Conservation (phyloP, 2,888 invertebrate genomes). For the Xylota segnis region DNA sequence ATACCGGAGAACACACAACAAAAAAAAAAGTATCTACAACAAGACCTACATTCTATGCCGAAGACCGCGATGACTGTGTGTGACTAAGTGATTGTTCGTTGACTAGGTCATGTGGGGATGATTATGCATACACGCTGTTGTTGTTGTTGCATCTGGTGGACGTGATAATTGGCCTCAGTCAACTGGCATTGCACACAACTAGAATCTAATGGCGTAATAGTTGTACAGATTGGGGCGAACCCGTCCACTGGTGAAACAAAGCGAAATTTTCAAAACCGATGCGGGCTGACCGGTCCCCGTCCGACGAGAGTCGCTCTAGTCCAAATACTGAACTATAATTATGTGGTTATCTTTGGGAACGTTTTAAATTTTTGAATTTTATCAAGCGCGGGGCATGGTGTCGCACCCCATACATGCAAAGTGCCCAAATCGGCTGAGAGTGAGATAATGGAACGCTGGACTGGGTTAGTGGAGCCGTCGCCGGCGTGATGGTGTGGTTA, state of each 20-base stretch:
- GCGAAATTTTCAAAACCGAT: slow-evolving; percentile 6
- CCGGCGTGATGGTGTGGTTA: slow-evolving; percentile 35
- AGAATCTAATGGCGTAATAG: slow-evolving; percentile 49
- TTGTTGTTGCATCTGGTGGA: slow-evolving; percentile 41
- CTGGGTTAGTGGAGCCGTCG: slow-evolving; percentile 13
- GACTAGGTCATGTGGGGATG: slow-evolving; percentile 71
- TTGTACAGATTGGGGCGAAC: slow-evolving; percentile 46
- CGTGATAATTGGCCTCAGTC: slow-evolving; percentile 67
- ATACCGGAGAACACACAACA: not conserved
- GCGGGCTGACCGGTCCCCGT: slow-evolving; percentile 32
- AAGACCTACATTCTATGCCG: slow-evolving; percentile 52
- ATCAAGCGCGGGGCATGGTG: slow-evolving; percentile 16
- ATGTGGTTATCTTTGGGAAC: slow-evolving; percentile 66
- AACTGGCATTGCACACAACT: slow-evolving; percentile 41
- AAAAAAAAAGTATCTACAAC: slow-evolving; percentile 45
- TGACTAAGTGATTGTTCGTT: slow-evolving; percentile 72
- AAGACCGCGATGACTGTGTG: slow-evolving; percentile 53
- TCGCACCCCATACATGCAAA: slow-evolving; percentile 46
- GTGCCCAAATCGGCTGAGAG: slow-evolving; percentile 36
- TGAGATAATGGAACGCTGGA: slow-evolving; percentile 56
- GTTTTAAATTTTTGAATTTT: slow-evolving; percentile 56
- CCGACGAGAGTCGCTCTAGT: slow-evolving; percentile 54
- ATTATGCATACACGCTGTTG: slow-evolving; percentile 51
- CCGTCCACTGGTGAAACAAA: slow-evolving; percentile 18
- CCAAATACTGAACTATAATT: slow-evolving; percentile 70